phyloP scores from a whole-genome alignment of 2,797 vertebrate species.

The Pangasius macronema region DNA sequence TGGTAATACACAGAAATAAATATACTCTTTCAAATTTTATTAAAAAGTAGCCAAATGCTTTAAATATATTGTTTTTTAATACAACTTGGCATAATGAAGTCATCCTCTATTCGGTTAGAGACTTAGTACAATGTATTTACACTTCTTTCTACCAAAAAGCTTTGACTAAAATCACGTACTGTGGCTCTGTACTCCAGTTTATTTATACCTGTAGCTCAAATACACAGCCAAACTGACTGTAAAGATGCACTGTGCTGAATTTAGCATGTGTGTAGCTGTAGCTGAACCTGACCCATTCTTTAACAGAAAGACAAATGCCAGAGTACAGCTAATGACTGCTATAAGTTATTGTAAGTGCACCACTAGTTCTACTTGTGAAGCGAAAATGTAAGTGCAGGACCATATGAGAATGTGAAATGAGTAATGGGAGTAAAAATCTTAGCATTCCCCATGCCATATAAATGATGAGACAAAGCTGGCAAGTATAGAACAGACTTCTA shows the following conservation, averaged over 20 bases:
- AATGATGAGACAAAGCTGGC: not conserved
- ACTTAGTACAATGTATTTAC: not conserved
- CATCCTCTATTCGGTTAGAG: not conserved
- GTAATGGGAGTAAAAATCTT: not conserved
- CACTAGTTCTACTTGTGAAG: constrained; percentile 11
- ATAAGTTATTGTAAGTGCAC: not conserved
- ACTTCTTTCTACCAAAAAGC: not conserved
- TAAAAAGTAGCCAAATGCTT: not conserved
- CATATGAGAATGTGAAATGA: not conserved
- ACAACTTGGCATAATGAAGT: not conserved
- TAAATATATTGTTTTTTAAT: not conserved
- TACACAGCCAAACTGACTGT: not conserved
- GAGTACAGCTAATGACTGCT: not conserved
- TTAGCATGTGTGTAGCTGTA: not conserved
- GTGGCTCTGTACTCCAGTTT: not conserved
- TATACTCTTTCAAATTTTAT: not conserved
- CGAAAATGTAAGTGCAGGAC: not conserved
- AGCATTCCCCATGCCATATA: not conserved
- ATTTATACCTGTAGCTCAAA: not conserved
- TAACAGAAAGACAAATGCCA: not conserved
- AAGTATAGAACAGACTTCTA: not conserved
- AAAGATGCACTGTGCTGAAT: not conserved
- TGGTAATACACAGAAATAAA: not conserved
- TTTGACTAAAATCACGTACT: not conserved
- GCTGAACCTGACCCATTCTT: not conserved